These are phyloP conservation scores for Varroa destructor DNA, from an alignment of 1,140 invertebrate species.

Conservation along the genomic window DNA sequence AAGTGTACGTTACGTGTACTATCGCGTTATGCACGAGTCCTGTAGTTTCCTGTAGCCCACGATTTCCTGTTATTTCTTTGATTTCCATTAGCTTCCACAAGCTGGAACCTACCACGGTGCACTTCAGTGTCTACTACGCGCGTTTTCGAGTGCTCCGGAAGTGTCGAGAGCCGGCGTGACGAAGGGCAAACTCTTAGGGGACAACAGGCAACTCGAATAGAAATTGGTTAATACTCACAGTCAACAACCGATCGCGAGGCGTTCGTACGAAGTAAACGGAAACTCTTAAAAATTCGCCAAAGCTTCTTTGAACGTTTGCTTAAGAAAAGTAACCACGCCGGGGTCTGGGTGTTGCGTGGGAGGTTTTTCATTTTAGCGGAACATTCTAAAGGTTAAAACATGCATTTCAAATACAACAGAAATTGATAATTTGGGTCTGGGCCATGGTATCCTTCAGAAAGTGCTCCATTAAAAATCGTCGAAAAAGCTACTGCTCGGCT, in stretches of 20 bases:
- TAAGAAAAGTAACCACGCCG: background rate
- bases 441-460: background rate
- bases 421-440: background rate
- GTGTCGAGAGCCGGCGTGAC: background rate
- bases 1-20: too few relatives aligned
- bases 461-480: background rate
- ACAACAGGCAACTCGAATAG: background rate
- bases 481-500: background rate
- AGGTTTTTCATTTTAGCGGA: background rate
- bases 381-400: background rate
- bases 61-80: too few relatives aligned
- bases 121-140: background rate
- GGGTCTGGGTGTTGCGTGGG: background rate
- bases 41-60: too few relatives aligned
- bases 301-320: background rate
- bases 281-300: constrained; percentile 1
- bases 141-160: background rate
- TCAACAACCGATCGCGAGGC: background rate
- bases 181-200: background rate
- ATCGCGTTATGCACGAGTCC: too few relatives aligned
- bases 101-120: constrained; percentile 3
- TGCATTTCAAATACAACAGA: background rate
- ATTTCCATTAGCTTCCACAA: background rate
- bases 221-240: background rate
- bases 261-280: background rate